Percentiles rank a stretch among this genome's conserved stretches.
Evolutionary conservation across 2,113 vertebrate species (phyloP).

Genomic region (Tragelaphus scriptus): DNA sequence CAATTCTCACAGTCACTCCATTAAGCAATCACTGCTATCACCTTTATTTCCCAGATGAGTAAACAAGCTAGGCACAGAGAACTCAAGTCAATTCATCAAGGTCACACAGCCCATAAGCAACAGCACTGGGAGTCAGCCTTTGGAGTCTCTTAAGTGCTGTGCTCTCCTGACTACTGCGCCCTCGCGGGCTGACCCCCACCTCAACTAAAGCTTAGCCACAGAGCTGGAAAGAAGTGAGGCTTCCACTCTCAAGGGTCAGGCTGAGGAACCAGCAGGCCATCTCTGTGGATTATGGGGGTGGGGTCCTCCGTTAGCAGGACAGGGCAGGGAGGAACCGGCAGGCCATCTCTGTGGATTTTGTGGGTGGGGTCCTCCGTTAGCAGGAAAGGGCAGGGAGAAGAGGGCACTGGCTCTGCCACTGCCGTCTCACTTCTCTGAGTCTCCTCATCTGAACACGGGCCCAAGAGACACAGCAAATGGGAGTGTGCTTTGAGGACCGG

Average conservation of each 20-base stretch:
- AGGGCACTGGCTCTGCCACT: no score
- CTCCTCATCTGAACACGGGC: neutral
- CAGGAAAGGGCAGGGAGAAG: no score
- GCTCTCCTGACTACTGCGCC: neutral
- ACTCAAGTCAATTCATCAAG: neutral
- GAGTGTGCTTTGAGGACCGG: neutral
- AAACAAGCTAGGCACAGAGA: neutral
- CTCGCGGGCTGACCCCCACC: neutral
- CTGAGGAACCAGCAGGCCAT: neutral
- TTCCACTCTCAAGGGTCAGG: no score
- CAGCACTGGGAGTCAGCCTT: neutral
- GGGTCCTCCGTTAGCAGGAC: fast-evolving
- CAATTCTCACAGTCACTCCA: neutral
- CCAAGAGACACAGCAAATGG: neutral
- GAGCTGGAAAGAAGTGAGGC: neutral
- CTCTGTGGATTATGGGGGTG: fast-evolving
- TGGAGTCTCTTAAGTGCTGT: neutral
- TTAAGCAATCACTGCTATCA: neutral
- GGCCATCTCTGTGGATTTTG: fast-evolving
- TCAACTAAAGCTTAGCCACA: neutral
- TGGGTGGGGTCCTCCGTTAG: fast-evolving
- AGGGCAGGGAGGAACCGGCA: neutral
- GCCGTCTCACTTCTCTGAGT: fast-evolving
- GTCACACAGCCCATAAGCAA: neutral
- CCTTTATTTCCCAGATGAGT: neutral